phyloP scores from a whole-genome alignment of 2,888 invertebrate species.

The Dolomedes plantarius region DNA sequence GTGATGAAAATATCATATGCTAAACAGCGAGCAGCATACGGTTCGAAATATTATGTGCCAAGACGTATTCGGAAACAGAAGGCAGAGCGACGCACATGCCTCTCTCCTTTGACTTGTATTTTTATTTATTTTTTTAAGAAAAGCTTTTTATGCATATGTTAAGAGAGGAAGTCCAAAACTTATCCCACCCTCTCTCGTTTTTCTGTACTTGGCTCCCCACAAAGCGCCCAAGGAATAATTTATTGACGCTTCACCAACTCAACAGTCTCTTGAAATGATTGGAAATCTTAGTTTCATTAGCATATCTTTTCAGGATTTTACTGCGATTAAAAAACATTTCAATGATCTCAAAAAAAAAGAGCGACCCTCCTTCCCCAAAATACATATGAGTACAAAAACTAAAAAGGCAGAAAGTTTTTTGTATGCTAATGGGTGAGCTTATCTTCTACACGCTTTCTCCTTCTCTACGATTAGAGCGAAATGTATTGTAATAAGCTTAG shows the following conservation, averaged over 20 bases:
- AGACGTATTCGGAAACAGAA: background rate
- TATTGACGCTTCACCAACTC: background rate
- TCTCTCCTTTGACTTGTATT: too few species aligned
- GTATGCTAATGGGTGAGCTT: slow-evolving; percentile 6
- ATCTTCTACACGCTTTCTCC: background rate
- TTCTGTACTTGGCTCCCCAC: slow-evolving; percentile 12
- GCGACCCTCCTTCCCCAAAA: background rate
- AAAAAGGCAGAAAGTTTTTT: slow-evolving; percentile 16
- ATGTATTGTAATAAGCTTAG: background rate
- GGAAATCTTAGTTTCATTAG: slow-evolving; percentile 7
- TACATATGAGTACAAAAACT: background rate
- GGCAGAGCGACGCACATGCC: too few species aligned
- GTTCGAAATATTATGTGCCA: background rate
- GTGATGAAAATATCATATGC: background rate
- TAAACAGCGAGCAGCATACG: background rate
- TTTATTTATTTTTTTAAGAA: too few species aligned
- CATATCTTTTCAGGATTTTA: slow-evolving; percentile 8
- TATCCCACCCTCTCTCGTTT: background rate
- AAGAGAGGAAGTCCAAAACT: background rate
- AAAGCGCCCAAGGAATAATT: background rate
- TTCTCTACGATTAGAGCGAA: background rate
- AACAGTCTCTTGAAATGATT: slow-evolving; percentile 3
- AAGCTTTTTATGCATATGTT: background rate
- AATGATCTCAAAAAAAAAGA: background rate
- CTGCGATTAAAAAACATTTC: slow-evolving; percentile 8